These are phyloP conservation scores for Tetrao urogallus DNA, from an alignment of 2,113 vertebrate genomes.

Conservation along the genomic window DNA sequence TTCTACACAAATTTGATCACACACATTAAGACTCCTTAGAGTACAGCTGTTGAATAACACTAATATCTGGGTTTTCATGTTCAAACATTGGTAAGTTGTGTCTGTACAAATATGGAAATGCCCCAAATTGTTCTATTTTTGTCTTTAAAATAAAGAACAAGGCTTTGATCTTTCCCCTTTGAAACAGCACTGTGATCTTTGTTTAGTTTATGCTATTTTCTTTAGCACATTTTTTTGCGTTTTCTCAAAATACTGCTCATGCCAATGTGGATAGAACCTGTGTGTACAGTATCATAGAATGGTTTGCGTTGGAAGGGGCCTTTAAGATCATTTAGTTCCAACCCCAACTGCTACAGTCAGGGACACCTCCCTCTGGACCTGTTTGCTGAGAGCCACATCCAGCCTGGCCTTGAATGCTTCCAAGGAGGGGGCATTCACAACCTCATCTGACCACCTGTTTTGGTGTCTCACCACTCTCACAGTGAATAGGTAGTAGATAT, in stretches of 20 bases:
- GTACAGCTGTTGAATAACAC: not conserved
- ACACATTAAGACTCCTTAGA: not conserved
- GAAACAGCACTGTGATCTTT: not conserved
- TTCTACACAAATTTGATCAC: not conserved
- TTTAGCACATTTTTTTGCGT: not conserved
- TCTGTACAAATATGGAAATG: not conserved
- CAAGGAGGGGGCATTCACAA: too few relatives aligned
- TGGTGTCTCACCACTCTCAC: too few relatives aligned
- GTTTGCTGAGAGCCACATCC: too few relatives aligned
- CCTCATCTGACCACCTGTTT: too few relatives aligned
- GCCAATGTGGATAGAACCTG: not conserved
- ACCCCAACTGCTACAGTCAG: not conserved
- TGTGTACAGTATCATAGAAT: not conserved
- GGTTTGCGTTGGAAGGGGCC: not conserved
- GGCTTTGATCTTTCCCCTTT: not conserved
- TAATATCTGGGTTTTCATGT: not conserved
- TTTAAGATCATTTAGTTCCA: not conserved
- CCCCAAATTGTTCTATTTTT: not conserved
- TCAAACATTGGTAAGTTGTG: not conserved
- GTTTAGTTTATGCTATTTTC: not conserved
- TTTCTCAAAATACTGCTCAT: not conserved
- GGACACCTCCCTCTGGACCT: too few relatives aligned
- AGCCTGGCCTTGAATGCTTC: too few relatives aligned
- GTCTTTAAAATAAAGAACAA: not conserved
- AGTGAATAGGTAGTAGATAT: not conserved